Evolutionary conservation across 2,113 vertebrate genomes (phyloP).

Genomic region (Malurus elegans): DNA sequence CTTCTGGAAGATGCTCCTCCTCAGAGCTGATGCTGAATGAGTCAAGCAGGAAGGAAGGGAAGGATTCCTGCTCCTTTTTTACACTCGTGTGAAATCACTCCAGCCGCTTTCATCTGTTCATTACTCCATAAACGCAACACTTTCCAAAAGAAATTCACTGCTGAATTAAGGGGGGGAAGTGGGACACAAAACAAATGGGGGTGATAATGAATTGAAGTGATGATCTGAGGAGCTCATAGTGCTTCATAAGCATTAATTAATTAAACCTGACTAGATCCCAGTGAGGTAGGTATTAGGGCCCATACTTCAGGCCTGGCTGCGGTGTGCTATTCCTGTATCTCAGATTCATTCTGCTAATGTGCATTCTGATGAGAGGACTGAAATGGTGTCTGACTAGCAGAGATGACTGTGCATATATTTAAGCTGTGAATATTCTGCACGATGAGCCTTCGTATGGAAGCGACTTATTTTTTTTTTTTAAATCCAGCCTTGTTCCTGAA

Average conservation of each 20-base stretch:
- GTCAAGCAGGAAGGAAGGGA: not conserved
- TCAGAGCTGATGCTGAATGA: not conserved
- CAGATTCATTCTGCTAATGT: constrained; percentile 49
- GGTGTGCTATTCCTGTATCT: constrained; percentile 44
- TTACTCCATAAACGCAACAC: constrained; percentile 33
- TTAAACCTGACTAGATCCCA: constrained; percentile 33
- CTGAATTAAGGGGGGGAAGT: constrained; percentile 17
- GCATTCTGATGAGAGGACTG: constrained; percentile 45
- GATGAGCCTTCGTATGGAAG: constrained; percentile 2
- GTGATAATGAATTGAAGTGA: constrained; percentile 55
- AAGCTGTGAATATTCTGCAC: constrained; percentile 55
- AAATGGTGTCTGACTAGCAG: constrained; percentile 60
- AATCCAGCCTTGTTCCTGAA: constrained; percentile 3
- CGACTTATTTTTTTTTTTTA: not conserved
- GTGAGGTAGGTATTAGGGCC: constrained; percentile 25
- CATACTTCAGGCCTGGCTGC: not conserved
- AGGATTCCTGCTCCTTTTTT: not conserved
- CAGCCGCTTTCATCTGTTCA: constrained; percentile 23
- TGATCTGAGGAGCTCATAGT: constrained; percentile 51
- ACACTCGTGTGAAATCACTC: constrained; percentile 9
- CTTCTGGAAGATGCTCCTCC: not conserved
- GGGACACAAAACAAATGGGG: constrained; percentile 35
- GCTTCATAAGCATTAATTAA: constrained; percentile 53
- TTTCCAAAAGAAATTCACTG: constrained; percentile 39
- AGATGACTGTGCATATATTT: constrained; percentile 68